Percentiles rank a stretch among this genome's conserved stretches.
Evolutionary conservation across 2,797 vertebrate genomes (phyloP).

Genomic region (Gymnocypris eckloni): DNA sequence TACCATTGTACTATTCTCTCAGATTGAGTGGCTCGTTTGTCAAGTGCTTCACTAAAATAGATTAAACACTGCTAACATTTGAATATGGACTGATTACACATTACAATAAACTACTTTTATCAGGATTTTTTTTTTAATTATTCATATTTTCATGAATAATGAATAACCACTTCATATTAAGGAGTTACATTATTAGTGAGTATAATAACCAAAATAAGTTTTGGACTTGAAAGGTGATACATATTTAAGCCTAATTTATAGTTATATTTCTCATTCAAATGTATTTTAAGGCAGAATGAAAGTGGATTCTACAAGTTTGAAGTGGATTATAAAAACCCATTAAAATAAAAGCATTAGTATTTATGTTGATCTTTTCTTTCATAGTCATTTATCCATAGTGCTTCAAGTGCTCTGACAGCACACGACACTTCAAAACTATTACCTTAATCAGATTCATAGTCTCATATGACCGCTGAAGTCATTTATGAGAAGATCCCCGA

Average conservation of each 20-base stretch:
- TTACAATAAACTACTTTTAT: background rate
- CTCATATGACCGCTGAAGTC: conserved; percentile 16
- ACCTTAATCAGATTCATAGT: conserved; percentile 22
- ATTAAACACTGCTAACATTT: conserved; percentile 19
- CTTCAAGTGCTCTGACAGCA: background rate
- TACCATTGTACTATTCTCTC: conserved; percentile 12
- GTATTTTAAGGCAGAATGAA: background rate
- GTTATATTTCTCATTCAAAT: background rate
- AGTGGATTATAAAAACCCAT: background rate
- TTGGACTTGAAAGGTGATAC: background rate
- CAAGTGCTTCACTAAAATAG: conserved; percentile 1
- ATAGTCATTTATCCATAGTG: background rate
- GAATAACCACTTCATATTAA: conserved; percentile 7
- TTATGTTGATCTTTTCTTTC: background rate
- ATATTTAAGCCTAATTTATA: background rate
- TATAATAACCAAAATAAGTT: background rate
- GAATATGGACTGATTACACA: background rate
- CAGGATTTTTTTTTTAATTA: too few species aligned
- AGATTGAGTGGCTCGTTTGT: background rate
- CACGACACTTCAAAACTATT: conserved; percentile 18
- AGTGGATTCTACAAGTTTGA: background rate
- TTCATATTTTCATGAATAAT: background rate
- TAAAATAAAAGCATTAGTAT: conserved; percentile 6
- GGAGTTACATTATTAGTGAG: background rate
- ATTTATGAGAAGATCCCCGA: background rate